These are phyloP conservation scores for Drosophila kanapiae DNA, from an alignment of 1,140 invertebrate genomes.

Conservation along the genomic window DNA sequence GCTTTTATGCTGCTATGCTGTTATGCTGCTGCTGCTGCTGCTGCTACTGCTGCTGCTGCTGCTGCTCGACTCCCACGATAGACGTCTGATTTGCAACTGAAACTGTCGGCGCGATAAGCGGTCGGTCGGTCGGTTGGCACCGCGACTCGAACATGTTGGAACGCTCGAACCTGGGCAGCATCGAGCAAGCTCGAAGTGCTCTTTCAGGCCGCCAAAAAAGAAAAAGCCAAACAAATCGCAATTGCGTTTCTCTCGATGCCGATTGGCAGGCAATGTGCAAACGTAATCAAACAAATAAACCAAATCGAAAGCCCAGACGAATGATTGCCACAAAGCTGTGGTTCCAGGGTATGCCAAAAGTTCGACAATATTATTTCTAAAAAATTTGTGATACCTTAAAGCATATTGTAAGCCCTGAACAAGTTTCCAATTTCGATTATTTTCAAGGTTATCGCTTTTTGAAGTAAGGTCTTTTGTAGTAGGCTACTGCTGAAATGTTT, in stretches of 20 bases:
- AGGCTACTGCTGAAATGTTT: too few species aligned
- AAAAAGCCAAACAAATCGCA: conserved; percentile 10
- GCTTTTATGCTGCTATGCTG: conserved; percentile 17
- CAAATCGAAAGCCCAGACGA: conserved; percentile 12
- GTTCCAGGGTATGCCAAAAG: not conserved
- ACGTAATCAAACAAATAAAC: conserved; percentile 31
- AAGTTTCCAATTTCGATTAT: too few species aligned
- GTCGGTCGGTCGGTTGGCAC: not conserved
- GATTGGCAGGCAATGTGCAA: conserved; percentile 38
- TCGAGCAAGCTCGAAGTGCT: not conserved
- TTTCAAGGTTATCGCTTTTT: too few species aligned
- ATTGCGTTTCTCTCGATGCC: conserved; percentile 1
- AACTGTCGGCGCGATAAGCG: conserved; percentile 23
- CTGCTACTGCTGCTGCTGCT: conserved; percentile 37
- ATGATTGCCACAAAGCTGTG: conserved; percentile 11
- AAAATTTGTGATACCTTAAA: too few species aligned
- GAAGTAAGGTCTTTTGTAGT: too few species aligned
- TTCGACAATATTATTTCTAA: too few species aligned
- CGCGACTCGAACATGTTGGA: not conserved
- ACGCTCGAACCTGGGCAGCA: not conserved
- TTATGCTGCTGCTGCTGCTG: not conserved
- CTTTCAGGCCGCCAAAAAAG: not conserved
- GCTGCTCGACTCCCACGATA: conserved; percentile 64
- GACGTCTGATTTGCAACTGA: conserved; percentile 74
- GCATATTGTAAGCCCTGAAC: too few species aligned